Base-by-base conservation (phyloP, 2,888 invertebrate species). In the Exephanes ischioxanthus region DNA sequence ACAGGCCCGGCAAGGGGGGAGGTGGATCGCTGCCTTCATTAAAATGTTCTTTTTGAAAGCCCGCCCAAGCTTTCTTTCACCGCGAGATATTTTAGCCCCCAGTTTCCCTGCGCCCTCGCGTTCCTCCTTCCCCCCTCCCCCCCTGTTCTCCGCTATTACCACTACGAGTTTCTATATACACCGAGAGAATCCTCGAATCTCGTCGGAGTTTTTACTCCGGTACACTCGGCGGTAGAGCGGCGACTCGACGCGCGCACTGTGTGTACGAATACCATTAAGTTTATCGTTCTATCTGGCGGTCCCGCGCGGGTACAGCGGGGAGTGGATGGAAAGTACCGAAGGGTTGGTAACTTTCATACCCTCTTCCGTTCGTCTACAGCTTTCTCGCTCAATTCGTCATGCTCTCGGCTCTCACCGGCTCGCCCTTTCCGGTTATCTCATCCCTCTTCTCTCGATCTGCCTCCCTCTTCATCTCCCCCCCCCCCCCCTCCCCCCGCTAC, bases 1-100 rank as follows among this genome's bases (percentile, higher is more conserved):
- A 45, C 45, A 45, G 45, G 14, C 45, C 45, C 14, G 45, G 3
- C 14, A 45, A 11, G 14, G 3, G 45, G 45, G 14, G 45, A 14
- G 45, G 45, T 16, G 33, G 37, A 58, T 11, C 19, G 66, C 63
- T 78, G 68, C 79, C 68, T 88, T 89, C 88, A 86, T 90, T 90
- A 89, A 90, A 90, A 88, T 86, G 83, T 78, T 83, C 84, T 76
- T 83, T 80, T 86, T 87, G 83, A 89, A 87, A 86, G 87, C 67
- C 73, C 67, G 41, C 61, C 41, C 26, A 41, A 41, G 68, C 58
- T 71, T 79, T 53, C 33, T 58, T 72, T 67, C 68, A 26, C 53
- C 53, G 51, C 11, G 68, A 48, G 45, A 58, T 22, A 22, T 58
- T 81, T 70, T 77, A 80, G 72, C 58, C 22, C 55, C 22, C 22